Conservation (phyloP, 2,113 vertebrate genomes). For the Spheniscus mendiculus region DNA sequence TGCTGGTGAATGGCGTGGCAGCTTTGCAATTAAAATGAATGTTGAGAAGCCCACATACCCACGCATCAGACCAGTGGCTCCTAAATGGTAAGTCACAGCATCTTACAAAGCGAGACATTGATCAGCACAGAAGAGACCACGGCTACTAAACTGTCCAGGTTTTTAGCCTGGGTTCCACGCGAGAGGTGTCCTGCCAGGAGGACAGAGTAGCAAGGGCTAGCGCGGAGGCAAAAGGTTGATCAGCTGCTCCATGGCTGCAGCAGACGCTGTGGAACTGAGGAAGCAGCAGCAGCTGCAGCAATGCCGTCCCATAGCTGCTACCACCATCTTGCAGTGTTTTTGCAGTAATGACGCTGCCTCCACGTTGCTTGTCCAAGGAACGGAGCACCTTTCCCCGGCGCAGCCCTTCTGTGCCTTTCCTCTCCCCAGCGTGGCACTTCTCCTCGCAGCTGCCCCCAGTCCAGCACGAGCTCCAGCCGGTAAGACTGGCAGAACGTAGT, state of each 20-base stretch:
- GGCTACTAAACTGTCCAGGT: neutral
- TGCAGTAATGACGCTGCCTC: neutral
- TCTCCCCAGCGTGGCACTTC: too few species aligned
- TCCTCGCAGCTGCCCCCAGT: neutral
- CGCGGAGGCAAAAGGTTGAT: neutral
- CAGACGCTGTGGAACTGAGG: neutral
- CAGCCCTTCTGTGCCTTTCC: neutral
- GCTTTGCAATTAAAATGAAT: neutral
- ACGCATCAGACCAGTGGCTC: neutral
- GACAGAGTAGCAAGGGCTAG: neutral
- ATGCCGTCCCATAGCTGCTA: too few species aligned
- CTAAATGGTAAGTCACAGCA: neutral
- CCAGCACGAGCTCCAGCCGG: accelerated
- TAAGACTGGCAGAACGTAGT: accelerated
- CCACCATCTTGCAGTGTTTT: neutral
- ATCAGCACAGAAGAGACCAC: neutral
- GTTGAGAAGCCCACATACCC: neutral
- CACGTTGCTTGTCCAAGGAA: neutral
- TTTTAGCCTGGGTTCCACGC: neutral
- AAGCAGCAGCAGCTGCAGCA: neutral
- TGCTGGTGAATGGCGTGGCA: neutral
- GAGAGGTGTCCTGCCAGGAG: neutral
- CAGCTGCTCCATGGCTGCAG: neutral
- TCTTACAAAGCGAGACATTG: neutral
- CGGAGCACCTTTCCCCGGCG: too few species aligned